These are phyloP conservation scores for Brenthis hecate DNA, from an alignment of 2,888 invertebrate species.

Conservation along the genomic window DNA sequence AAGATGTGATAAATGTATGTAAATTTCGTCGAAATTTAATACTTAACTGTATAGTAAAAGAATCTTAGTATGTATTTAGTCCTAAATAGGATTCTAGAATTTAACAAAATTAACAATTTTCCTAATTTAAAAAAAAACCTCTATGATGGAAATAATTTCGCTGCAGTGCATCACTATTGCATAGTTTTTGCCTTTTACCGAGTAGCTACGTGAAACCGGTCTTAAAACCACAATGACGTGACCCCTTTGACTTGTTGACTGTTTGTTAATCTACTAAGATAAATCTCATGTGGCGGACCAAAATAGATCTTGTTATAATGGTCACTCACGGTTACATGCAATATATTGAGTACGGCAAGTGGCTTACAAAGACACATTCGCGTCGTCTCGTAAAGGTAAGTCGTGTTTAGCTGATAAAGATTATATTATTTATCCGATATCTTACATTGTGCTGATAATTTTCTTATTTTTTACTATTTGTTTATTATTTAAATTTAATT, in stretches of 20 bases:
- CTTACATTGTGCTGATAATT: neutral
- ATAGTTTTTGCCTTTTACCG: conserved; percentile 30
- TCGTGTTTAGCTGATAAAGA: conserved; percentile 41
- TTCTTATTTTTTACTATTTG: neutral
- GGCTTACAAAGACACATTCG: conserved; percentile 14
- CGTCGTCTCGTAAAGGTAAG: conserved; percentile 51
- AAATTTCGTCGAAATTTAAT: too few relatives aligned
- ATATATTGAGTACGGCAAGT: conserved; percentile 32
- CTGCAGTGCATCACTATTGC: conserved; percentile 26
- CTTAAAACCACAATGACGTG: conserved; percentile 33
- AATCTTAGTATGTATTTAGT: too few relatives aligned
- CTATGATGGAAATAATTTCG: neutral
- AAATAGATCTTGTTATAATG: conserved; percentile 38
- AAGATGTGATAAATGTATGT: too few relatives aligned
- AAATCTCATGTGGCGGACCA: conserved; percentile 29
- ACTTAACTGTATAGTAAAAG: too few relatives aligned
- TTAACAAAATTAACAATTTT: too few relatives aligned
- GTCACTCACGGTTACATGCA: conserved; percentile 26
- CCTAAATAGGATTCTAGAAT: too few relatives aligned
- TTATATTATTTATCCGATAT: neutral
- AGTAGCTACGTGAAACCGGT: conserved; percentile 40
- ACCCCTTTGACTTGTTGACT: conserved; percentile 18
- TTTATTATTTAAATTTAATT: neutral
- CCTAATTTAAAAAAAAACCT: too few relatives aligned
- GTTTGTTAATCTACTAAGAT: conserved; percentile 25